Base-by-base conservation (phyloP, 2,113 vertebrate genomes). In the Murina feae region DNA sequence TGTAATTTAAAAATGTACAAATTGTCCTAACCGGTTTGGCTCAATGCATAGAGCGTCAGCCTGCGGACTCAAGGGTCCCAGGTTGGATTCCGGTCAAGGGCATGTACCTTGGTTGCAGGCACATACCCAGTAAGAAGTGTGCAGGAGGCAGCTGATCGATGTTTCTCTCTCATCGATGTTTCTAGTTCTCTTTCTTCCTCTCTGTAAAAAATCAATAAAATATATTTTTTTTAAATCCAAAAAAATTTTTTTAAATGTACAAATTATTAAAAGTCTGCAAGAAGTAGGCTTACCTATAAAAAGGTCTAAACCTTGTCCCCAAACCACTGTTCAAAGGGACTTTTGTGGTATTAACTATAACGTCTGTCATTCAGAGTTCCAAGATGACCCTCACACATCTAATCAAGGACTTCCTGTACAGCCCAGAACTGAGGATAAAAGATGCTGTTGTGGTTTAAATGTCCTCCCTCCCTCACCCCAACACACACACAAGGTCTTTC, bases 351-450 rank as follows among this genome's bases (percentile, higher is more conserved):
- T 28, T 86, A 63, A 81, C 68, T 89, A 51, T 76, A 93, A 96
- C n/a, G 37, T 86, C 72, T 49, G 81, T 93, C 79, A 94, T 39
- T 63, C 72, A 47, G 87, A 69, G 16, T 71, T 91, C 68, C 2
- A 35, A 83, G 88, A 90, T 13, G 30, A 86, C 85, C n/a, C 72
- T 85, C 6, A 39, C 37, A 63, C 23, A 4, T 93, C 93, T 97
- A 93, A 97, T 92, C 93, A 82, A 51, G 88, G 88, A 94, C 60
- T 97, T 97, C 97, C 97, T 95, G 97, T 90, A 60, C 18, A 76
- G 80, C 86, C 58, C 14, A 28, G 66, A 85, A 89, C 14, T 7
- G 42, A 89, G 95, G 71, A 95, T 69, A 96, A 96, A 96, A 85
- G 72, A 47, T 39, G 51, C 80, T 23, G 88, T 86, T 95, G 94